Base-by-base conservation (phyloP, 2,113 vertebrate species). In the Addax nasomaculatus region DNA sequence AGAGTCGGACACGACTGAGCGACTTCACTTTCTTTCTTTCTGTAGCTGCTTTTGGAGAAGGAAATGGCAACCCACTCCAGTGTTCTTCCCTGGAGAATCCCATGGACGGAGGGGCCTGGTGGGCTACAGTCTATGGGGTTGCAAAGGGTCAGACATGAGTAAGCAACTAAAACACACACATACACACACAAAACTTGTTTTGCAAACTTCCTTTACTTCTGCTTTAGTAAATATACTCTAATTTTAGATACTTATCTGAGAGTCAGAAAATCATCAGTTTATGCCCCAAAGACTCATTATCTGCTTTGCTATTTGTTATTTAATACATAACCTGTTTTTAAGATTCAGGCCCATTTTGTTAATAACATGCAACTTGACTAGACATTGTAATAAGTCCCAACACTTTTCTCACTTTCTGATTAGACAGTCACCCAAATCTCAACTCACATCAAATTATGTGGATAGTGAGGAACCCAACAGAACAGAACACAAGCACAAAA, bases 381-480 rank as follows among this genome's bases (percentile, higher is more conserved):
- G 89, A 96, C 9, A 62, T 5, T 19, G 16, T 21, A 97, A 97
- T 93, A 19, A 27, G 33, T 3, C 0, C 97, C 93, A 70, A 96
- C 39, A 30, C 88, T 90, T 49, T 76, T 80, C n/a, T 84, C 29
- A 60, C 16, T 83, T 90, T 92, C 23, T 33, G 76, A 51, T 79
- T 93, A 96, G 86, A 64, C 67, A 53, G 39, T 60, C 53, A 96
- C 73, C n/a, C 96, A 90, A 83, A 83, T 92, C 86, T 90, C 39
- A 84, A 58, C 14, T 96, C 33, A 79, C 67, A 25, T 33, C 86
- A 85, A 96, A 97, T 62, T 39, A 36, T 45, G 62, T 58, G 33
- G 53, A 51, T 81, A 87, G 62, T 47, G 76, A 11, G 89, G 62
- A 96, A 85, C 25, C 6, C 13, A 73, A n/a, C 43, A 53, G 30